Evolutionary conservation across 1,140 invertebrate genomes (phyloP), one percentile per base, ranked within the genome.

Genomic region (Paralvinella palmiformis): DNA sequence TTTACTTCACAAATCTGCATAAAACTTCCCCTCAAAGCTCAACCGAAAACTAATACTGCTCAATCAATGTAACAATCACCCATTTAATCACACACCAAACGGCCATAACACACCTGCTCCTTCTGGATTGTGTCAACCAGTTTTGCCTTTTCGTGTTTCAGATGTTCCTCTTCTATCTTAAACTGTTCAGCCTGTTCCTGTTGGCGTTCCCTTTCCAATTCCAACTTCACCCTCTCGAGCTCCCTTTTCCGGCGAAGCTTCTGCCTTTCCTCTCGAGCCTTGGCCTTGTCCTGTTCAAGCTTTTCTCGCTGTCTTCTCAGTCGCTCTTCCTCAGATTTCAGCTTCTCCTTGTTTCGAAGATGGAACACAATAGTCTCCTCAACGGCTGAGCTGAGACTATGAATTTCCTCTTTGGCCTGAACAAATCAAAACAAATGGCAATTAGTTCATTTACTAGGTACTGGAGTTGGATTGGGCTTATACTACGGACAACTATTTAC

Each of bases 161-260:
- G 59, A 17, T 61, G 41, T 44, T 45, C 32, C n/a, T 33, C n/a
- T 48, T 61, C 37, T 10, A 27, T 61, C 24, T 35, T 37, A 24
- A 59, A 13, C 20, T 59, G 32, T 4, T 20, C 20, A 32, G 32
- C 35, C 35, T 59, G 32, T 6, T 27, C 57, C 57, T 31, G 13
- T 44, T 50, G 59, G n/a, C 59, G 37, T 24, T 41, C 37, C 32
- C 41, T 35, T 29, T 61, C 59, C 36, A 61, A 20, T n/a, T 29
- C 29, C 20, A 50, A 29, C 1, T 27, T 4, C 37, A 20, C 59
- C 24, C 48, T 24, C 24, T 61, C 59, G 13, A 31, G 20, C 5
- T 44, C 44, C 13, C 20, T 45, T n/a, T 32, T 22, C 22, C 55
- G 29, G 7, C 29, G 55, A 13, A 32, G 7, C 31, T 57, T 57